A percentile compares a stretch with the other conserved stretches of the same genome.
These are phyloP conservation scores for Neodiprion fabricii DNA, from an alignment of 1,140 invertebrate species.

Conservation along the genomic window DNA sequence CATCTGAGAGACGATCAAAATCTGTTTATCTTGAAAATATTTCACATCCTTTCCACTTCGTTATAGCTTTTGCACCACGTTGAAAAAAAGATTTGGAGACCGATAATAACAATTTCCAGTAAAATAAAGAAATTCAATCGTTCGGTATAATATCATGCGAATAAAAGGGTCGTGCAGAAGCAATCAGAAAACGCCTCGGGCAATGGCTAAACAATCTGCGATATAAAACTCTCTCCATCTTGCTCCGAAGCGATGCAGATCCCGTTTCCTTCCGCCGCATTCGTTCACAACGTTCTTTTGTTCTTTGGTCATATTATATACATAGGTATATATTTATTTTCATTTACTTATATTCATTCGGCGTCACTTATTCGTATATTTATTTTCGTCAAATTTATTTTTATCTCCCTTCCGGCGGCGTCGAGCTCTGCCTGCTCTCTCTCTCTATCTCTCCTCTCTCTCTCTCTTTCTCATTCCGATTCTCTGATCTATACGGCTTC, in stretches of 20 bases:
- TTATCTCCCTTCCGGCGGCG: conserved; percentile 5
- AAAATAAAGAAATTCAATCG: conserved; percentile 42
- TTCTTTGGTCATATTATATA: background rate
- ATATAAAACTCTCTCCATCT: conserved; percentile 37
- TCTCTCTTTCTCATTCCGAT: background rate
- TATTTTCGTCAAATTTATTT: background rate
- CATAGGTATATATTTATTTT: background rate
- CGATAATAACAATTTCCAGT: background rate
- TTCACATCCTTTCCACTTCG: background rate
- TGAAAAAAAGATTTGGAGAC: background rate
- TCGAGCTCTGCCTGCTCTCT: background rate
- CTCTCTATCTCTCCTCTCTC: background rate
- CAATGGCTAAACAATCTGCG: conserved; percentile 42
- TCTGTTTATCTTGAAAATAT: no score
- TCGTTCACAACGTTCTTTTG: background rate
- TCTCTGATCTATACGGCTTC: background rate
- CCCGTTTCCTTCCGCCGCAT: background rate
- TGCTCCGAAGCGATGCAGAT: background rate
- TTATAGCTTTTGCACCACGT: background rate
- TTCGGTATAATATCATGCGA: conserved; percentile 38
- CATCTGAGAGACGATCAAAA: no score
- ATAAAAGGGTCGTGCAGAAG: conserved; percentile 27
- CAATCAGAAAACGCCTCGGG: conserved; percentile 42
- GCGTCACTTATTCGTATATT: background rate
- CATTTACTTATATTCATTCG: background rate